phyloP scores from a whole-genome alignment of 2,797 vertebrate species.

The Selene dorsalis region DNA sequence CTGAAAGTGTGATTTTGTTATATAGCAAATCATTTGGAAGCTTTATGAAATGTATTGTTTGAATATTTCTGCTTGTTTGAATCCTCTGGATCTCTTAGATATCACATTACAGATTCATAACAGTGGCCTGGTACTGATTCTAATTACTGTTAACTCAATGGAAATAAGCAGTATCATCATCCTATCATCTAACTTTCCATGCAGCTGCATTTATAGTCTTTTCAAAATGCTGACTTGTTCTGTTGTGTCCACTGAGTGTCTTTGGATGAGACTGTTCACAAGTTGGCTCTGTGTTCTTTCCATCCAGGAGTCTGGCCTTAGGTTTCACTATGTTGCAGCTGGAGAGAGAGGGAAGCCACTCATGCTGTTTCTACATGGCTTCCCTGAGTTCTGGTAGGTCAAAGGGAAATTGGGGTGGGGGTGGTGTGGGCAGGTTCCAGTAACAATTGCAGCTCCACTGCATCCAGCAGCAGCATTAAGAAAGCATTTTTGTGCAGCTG shows the following conservation, averaged over 20 bases:
- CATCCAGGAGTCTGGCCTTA: slow-evolving; percentile 93
- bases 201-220: neutral
- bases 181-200: neutral
- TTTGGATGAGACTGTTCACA: neutral
- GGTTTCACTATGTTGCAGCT: slow-evolving; percentile 98
- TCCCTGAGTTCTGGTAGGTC: slow-evolving; percentile 98
- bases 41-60: no score
- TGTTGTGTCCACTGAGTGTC: slow-evolving; percentile 14
- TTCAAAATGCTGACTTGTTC: slow-evolving; percentile 10
- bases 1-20: no score
- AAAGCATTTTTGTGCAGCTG: slow-evolving; percentile 13
- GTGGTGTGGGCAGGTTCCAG: neutral
- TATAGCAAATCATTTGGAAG: neutral
- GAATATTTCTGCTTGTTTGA: no score
- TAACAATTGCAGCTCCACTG: slow-evolving; percentile 6
- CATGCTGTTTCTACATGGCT: slow-evolving; percentile 97
- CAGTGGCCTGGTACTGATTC: neutral
- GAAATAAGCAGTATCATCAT: neutral
- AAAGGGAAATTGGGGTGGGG: slow-evolving; percentile 1
- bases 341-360: slow-evolving; percentile 98
- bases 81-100: neutral
- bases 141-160: neutral
- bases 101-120: neutral
- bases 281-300: slow-evolving; percentile 26
- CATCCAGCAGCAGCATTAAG: slow-evolving; percentile 5